phyloP scores from a whole-genome alignment of 2,113 vertebrate species.

The Aptenodytes patagonicus region DNA sequence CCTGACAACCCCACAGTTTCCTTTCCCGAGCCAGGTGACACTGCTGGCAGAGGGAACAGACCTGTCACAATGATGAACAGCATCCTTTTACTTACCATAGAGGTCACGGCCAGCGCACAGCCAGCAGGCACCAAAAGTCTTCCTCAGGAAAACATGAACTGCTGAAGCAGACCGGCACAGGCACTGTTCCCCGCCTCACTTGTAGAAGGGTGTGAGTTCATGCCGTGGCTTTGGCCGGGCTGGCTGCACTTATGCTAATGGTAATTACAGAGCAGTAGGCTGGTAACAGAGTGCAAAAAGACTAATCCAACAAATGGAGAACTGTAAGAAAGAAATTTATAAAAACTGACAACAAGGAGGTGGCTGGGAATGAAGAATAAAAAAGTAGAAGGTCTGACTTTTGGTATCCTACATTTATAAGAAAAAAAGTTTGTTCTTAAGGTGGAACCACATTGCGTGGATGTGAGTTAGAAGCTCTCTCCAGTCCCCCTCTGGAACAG shows the following conservation, averaged over 20 bases:
- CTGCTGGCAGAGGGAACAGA: neutral
- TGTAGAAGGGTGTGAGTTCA: neutral
- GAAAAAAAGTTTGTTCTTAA: neutral
- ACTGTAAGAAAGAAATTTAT: neutral
- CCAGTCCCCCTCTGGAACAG: neutral
- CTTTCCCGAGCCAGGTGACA: neutral
- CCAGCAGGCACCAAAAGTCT: neutral
- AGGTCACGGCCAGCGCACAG: fast-evolving
- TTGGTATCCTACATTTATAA: neutral
- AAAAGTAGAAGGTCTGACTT: neutral
- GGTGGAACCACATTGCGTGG: neutral
- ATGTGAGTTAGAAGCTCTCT: neutral
- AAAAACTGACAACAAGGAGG: neutral
- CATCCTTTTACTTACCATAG: neutral
- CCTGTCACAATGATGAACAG: neutral
- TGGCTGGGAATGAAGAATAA: neutral
- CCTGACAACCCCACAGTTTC: neutral
- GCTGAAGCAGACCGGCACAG: neutral
- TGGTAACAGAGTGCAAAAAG: neutral
- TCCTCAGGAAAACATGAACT: neutral
- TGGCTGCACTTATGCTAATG: neutral
- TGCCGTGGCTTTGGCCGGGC: fast-evolving
- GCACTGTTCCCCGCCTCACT: fast-evolving
- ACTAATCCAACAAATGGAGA: neutral
- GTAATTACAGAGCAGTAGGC: neutral